Conservation (phyloP, 2,797 vertebrate genomes). For the Tenualosa thibaudeaui region DNA sequence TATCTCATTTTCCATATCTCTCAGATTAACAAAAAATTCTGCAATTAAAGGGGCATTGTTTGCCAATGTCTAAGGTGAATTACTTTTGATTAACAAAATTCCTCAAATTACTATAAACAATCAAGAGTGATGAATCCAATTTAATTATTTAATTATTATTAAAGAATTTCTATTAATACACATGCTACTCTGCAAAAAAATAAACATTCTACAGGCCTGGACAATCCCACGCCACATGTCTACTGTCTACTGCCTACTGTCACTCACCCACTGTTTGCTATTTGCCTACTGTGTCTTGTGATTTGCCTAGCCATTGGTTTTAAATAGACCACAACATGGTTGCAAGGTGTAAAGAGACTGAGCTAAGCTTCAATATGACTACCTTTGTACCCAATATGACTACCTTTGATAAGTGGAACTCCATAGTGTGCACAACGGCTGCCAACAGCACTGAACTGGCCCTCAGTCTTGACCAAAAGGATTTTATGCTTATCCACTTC, state of each 20-base stretch:
- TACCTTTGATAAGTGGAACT: conserved; percentile 81
- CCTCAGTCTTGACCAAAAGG: conserved; percentile 76
- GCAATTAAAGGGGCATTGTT: not conserved
- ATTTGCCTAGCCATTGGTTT: not conserved
- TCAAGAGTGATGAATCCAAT: no score
- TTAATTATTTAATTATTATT: no score
- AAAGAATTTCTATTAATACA: no score
- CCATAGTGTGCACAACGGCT: conserved; percentile 81
- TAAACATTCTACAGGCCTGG: no score
- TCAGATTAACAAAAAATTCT: not conserved
- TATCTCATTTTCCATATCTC: not conserved
- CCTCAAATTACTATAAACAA: no score
- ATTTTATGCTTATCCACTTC: conserved; percentile 72
- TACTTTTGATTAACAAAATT: not conserved
- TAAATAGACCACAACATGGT: not conserved
- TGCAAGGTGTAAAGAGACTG: not conserved
- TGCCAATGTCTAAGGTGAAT: not conserved
- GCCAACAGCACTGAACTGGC: conserved; percentile 79
- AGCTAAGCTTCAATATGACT: not conserved
- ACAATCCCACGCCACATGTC: no score
- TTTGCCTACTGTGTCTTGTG: no score
- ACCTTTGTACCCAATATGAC: conserved; percentile 73
- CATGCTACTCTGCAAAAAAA: no score
- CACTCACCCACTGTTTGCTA: no score
- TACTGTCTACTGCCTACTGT: no score